Evolutionary conservation across 2,888 invertebrate genomes (phyloP).

Genomic region (Bombyx huttoni): DNA sequence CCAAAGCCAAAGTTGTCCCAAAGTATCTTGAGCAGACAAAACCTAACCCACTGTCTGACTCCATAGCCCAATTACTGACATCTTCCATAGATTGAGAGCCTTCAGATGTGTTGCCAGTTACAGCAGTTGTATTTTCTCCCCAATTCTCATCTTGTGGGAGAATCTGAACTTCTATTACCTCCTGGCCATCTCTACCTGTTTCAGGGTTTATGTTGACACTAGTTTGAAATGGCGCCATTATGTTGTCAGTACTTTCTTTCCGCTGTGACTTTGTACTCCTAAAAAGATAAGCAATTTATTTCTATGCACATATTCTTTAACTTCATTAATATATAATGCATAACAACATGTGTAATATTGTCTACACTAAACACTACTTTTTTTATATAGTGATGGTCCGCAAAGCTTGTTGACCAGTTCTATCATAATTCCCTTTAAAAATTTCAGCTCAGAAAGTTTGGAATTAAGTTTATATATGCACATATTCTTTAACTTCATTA

Average conservation of each 20-base stretch:
- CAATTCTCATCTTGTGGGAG: slow-evolving; percentile 97
- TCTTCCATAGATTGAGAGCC: slow-evolving; percentile 95
- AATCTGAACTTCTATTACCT: slow-evolving; percentile 96
- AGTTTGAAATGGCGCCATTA: slow-evolving; percentile 90
- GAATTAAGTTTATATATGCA: too few relatives aligned
- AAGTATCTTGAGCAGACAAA: slow-evolving; percentile 87
- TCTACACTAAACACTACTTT: too few relatives aligned
- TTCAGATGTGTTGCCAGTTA: slow-evolving; percentile 97
- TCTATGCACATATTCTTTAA: not conserved
- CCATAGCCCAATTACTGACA: slow-evolving; percentile 86
- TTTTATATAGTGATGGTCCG: too few relatives aligned
- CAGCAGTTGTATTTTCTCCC: slow-evolving; percentile 98
- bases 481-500: not conserved
- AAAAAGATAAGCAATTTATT: slow-evolving; percentile 14
- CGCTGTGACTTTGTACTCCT: slow-evolving; percentile 78
- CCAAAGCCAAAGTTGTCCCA: slow-evolving; percentile 83
- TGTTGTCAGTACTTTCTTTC: slow-evolving; percentile 73
- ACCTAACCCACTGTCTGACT: slow-evolving; percentile 78
- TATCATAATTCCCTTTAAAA: too few relatives aligned
- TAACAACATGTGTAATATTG: too few relatives aligned
- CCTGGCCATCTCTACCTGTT: slow-evolving; percentile 84
- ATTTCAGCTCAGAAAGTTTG: too few relatives aligned
- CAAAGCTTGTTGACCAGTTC: too few relatives aligned
- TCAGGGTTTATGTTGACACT: slow-evolving; percentile 86
- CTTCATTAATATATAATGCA: not conserved